Conservation (phyloP, 2,888 invertebrate genomes). For the Zeuzera pyrina region DNA sequence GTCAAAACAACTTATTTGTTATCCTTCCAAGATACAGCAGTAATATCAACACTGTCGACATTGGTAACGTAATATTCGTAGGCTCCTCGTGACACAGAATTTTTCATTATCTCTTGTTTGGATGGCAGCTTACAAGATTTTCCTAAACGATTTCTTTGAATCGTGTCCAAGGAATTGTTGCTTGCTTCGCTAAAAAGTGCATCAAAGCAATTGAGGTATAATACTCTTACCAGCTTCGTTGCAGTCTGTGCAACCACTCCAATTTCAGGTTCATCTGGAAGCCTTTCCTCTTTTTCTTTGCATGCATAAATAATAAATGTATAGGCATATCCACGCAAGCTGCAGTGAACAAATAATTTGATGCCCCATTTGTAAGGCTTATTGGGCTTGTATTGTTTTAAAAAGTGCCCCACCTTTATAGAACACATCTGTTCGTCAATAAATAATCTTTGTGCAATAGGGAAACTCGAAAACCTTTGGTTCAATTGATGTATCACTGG, state of each 20-base stretch:
- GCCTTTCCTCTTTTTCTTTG: conserved; percentile 13
- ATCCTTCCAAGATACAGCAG: too few species aligned
- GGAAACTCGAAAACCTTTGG: too few species aligned
- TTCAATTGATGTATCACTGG: too few species aligned
- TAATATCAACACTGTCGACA: conserved; percentile 13
- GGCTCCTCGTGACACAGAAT: too few species aligned
- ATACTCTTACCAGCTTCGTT: conserved; percentile 1
- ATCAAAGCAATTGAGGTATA: conserved; percentile 4
- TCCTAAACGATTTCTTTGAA: conserved; percentile 5
- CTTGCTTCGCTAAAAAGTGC: conserved; percentile 4
- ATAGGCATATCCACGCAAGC: too few species aligned
- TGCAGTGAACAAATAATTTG: conserved; percentile 24
- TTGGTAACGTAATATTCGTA: conserved; percentile 15
- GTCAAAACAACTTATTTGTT: too few species aligned
- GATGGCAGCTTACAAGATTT: too few species aligned
- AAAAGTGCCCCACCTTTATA: too few species aligned
- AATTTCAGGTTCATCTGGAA: conserved; percentile 12
- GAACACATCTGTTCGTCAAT: too few species aligned
- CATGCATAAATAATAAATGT: conserved; percentile 16
- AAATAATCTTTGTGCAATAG: too few species aligned
- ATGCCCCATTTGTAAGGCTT: conserved; percentile 29
- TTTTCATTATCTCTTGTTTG: too few species aligned
- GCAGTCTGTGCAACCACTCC: conserved; percentile 6
- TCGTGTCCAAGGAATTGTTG: conserved; percentile 4
- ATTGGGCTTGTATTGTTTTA: conserved; percentile 26